Base-by-base conservation (phyloP, 1,140 invertebrate species). In the Schlechtendalia chinensis region DNA sequence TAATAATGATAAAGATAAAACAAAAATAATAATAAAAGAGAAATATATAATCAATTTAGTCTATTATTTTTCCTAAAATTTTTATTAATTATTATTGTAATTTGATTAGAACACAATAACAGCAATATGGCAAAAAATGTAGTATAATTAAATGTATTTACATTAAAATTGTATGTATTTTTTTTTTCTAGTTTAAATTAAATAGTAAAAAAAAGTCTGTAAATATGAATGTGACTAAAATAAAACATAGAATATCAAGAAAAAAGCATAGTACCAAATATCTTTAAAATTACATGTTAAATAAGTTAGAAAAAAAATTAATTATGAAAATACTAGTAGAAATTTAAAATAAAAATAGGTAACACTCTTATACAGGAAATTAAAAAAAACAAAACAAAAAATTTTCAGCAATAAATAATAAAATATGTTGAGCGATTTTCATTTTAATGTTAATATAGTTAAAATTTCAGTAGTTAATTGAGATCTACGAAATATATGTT, bases 251-350 rank as follows among this genome's bases (percentile, higher is more conserved):
- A 47, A 45, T 77, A 79, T 79, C n/a, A 61, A 47, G 39, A 61
- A 50, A 61, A 79, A 79, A 79, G 75, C 75, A 79, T 59, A 79
- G 24, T 79, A 29, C 53, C 72, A 75, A 75, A 75, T 75, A 58
- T 72, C 27, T 54, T 72, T 72, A 29, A 69, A 53, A 54, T 53
- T 53, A 72, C 69, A 72, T 54, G 71, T 74, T 56, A 74, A 53
- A 54, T 59, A 14, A 75, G 29, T 75, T 39, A n/a, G 4, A 75
- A 75, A 75, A 69, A 72, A 58, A 58, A 58, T 59, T 45, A 75
- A 39, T 75, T 58, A 75, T 0, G 56, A 75, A 75, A 75, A 59
- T 75, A 58, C 72, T 58, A 75, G 17, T 59, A 59, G 12, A 39
- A 75, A 22, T 75, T 75, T 5, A 39, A 75, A 75, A 75, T 58